A percentile compares a stretch with the other conserved stretches of the same genome.
Conservation (phyloP, 2,113 vertebrate genomes). For the Notarius quadriscutis region DNA sequence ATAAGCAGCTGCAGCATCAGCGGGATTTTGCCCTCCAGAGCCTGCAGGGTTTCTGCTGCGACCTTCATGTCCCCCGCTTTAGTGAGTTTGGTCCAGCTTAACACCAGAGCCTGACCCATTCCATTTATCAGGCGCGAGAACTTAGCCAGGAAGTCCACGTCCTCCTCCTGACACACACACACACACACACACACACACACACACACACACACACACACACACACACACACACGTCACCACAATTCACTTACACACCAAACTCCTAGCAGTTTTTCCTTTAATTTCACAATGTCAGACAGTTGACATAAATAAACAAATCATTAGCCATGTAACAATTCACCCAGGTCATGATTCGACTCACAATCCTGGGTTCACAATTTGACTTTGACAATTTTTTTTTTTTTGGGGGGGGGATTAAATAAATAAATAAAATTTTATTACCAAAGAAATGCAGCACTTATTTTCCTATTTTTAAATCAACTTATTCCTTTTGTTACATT, state of each 20-base stretch:
- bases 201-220: too few species aligned
- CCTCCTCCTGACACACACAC: conserved; percentile 85
- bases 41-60: conserved; percentile 82
- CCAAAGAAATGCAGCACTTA: too few species aligned
- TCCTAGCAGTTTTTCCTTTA: not conserved
- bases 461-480: too few species aligned
- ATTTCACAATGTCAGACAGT: not conserved
- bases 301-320: not conserved
- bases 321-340: too few species aligned
- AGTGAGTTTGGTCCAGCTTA: conserved; percentile 92
- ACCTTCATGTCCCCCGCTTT: conserved; percentile 84
- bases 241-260: not conserved
- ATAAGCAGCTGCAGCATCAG: conserved; percentile 90
- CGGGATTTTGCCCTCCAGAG: conserved; percentile 88
- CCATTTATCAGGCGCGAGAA: conserved; percentile 96
- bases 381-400: too few species aligned
- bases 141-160: conserved; percentile 97
- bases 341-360: too few species aligned
- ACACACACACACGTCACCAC: conserved; percentile 16
- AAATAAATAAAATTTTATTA: too few species aligned
- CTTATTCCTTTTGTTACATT: too few species aligned
- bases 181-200: too few species aligned
- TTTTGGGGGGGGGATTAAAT: too few species aligned
- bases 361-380: too few species aligned
- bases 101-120: conserved; percentile 97